Evolutionary conservation across 2,113 vertebrate genomes (phyloP).

Genomic region (Accipiter cooperii): DNA sequence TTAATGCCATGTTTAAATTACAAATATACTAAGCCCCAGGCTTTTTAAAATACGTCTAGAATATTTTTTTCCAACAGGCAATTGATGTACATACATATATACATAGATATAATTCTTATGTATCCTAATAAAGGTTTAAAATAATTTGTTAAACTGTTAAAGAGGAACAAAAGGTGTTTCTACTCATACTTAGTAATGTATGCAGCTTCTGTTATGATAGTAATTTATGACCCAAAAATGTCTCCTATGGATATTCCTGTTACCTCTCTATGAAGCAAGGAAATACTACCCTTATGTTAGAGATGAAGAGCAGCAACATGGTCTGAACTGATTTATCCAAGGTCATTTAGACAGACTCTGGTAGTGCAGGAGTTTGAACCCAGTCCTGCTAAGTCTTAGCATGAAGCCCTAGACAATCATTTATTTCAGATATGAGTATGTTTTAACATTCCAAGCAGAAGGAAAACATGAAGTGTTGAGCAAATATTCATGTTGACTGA

Average conservation of each 20-base stretch:
- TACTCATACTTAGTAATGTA: background rate
- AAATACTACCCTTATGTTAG: background rate
- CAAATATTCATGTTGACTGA: background rate
- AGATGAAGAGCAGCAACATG: background rate
- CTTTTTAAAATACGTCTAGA: background rate
- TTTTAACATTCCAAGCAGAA: background rate
- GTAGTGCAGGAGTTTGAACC: background rate
- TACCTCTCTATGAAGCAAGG: background rate
- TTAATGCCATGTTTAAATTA: background rate
- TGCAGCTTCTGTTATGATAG: background rate
- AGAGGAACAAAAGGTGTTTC: background rate
- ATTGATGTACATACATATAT: background rate
- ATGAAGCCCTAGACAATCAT: background rate
- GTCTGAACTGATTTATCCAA: background rate
- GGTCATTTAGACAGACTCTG: background rate
- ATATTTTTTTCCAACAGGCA: background rate
- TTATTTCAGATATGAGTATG: background rate
- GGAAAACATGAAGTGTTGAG: background rate
- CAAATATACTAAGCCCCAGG: background rate
- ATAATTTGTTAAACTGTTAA: background rate
- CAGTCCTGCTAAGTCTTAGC: background rate
- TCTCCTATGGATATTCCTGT: background rate
- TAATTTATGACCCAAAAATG: background rate
- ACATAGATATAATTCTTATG: background rate
- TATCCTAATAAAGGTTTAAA: background rate